Conservation (phyloP, 1,140 invertebrate species). For the Berghia stephanieae region DNA sequence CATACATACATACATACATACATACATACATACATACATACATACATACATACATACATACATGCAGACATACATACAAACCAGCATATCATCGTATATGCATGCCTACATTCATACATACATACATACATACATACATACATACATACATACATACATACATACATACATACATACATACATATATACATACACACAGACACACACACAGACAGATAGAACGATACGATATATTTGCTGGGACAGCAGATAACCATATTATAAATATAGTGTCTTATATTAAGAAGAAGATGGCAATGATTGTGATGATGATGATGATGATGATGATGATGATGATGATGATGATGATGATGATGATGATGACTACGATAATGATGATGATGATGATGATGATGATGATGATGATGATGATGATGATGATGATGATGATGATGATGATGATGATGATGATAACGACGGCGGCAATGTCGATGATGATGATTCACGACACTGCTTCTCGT, state of each 20-base stretch:
- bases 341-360: no score
- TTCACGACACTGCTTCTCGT: no score
- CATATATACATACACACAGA: conserved; percentile 19
- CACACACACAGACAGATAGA: not conserved
- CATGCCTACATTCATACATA: conserved; percentile 13
- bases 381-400: conserved; percentile 5
- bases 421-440: conserved; percentile 1
- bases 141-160: conserved; percentile 21
- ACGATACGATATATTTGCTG: not conserved
- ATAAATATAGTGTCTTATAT: not conserved
- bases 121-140: conserved; percentile 1
- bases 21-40: conserved; percentile 20
- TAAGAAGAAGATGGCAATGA: no score
- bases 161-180: not conserved
- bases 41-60: conserved; percentile 21
- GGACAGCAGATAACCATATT: not conserved
- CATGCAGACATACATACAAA: conserved; percentile 11
- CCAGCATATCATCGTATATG: not conserved
- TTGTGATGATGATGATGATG: no score
- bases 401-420: conserved; percentile 2
- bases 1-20: conserved; percentile 23
- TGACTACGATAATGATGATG: no score
- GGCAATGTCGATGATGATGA: no score
- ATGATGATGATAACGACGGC: no score
- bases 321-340: no score